phyloP scores from a whole-genome alignment of 2,797 vertebrate species.

The Aulostomus chinensis region DNA sequence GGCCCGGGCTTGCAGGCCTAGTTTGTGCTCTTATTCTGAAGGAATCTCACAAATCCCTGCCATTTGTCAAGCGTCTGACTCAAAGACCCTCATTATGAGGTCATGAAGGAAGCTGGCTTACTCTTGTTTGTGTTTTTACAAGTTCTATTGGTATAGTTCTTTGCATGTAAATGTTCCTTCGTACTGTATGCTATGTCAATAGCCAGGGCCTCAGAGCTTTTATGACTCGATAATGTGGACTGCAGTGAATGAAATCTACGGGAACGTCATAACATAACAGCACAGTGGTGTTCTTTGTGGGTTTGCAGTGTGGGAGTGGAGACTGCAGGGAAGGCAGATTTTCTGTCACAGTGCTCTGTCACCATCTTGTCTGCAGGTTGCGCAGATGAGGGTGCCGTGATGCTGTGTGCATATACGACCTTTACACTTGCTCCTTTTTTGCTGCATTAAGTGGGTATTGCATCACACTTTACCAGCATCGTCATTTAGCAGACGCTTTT shows the following conservation, averaged over 20 bases:
- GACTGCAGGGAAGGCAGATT: too few species aligned
- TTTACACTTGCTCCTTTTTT: too few species aligned
- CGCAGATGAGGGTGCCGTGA: too few species aligned
- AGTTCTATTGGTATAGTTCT: conserved; percentile 9
- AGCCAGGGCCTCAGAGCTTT: conserved; percentile 5
- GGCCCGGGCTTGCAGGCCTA: conserved; percentile 43
- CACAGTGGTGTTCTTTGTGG: too few species aligned
- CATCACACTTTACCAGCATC: too few species aligned
- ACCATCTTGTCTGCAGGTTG: too few species aligned
- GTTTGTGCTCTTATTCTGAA: conserved; percentile 17
- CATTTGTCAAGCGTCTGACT: conserved; percentile 39
- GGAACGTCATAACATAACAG: too few species aligned
- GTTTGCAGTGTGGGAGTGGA: too few species aligned
- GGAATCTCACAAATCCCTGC: conserved; percentile 27
- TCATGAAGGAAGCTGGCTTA: neutral
- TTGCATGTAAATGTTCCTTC: conserved; percentile 5
- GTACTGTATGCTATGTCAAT: conserved; percentile 24
- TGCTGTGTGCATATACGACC: too few species aligned
- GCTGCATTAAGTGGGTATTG: too few species aligned
- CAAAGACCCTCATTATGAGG: conserved; percentile 20
- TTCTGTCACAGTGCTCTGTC: too few species aligned
- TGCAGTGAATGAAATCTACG: neutral
- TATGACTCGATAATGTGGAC: conserved; percentile 5
- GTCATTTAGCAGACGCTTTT: too few species aligned
- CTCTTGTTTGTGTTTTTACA: conserved; percentile 15